Percentiles rank a stretch among this genome's conserved stretches.
These are phyloP conservation scores for Ceratosolen fusciceps DNA, from an alignment of 1,140 invertebrate genomes.

Conservation along the genomic window DNA sequence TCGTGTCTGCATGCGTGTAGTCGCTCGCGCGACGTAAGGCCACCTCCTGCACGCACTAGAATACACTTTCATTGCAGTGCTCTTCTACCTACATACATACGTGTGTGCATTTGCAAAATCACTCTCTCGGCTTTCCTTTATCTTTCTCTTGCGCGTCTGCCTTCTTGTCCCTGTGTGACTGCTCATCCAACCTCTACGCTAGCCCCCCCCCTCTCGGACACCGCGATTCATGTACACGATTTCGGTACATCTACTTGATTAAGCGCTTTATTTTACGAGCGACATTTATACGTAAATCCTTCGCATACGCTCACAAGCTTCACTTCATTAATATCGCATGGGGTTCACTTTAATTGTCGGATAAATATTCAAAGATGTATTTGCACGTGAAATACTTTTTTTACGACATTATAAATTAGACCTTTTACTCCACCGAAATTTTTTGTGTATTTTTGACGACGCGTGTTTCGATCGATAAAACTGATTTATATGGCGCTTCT, in stretches of 20 bases:
- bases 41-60: background rate
- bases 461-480: background rate
- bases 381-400: background rate
- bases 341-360: constrained; percentile 20
- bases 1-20: background rate
- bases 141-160: background rate
- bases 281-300: constrained; percentile 25
- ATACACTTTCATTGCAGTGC: constrained; percentile 8
- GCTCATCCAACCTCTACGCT: background rate
- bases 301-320: background rate
- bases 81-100: background rate
- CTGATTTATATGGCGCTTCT: background rate
- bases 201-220: background rate
- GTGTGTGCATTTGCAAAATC: background rate
- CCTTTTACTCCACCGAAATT: background rate
- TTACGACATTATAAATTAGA: background rate
- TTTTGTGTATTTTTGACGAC: background rate
- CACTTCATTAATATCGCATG: constrained; percentile 18
- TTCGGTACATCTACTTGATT: constrained; percentile 20
- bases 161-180: background rate
- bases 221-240: background rate
- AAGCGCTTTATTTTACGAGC: constrained; percentile 41
- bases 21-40: background rate
- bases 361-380: constrained; percentile 14
- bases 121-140: constrained; percentile 30